Conservation (phyloP, 2,113 vertebrate species). For the Tragelaphus buxtoni region DNA sequence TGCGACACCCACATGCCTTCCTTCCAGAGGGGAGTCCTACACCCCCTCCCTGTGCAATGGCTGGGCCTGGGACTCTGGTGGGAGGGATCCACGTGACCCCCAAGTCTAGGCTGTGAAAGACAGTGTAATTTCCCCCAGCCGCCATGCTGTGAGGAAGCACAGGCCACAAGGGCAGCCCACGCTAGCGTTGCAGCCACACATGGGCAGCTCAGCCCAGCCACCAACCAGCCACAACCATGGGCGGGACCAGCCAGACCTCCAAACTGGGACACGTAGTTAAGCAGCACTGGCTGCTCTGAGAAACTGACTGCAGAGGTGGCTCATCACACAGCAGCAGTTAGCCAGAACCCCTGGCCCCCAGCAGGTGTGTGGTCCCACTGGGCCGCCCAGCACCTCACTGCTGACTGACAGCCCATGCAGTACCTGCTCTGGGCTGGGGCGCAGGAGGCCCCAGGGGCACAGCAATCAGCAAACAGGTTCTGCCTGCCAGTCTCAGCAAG, state of each 20-base stretch:
- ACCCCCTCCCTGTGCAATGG: neutral
- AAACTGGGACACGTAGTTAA: neutral
- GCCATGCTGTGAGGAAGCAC: neutral
- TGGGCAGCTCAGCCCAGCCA: neutral
- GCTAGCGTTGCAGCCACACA: neutral
- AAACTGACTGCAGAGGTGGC: neutral
- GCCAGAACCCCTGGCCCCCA: neutral
- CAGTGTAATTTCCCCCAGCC: neutral
- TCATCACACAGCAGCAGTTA: neutral
- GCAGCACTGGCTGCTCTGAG: neutral
- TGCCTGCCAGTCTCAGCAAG: neutral
- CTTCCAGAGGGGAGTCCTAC: neutral
- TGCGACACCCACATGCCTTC: neutral
- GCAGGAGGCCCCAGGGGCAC: neutral
- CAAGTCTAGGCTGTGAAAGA: neutral
- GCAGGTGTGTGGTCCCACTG: rapidly evolving
- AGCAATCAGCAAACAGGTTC: neutral
- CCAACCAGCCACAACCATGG: neutral
- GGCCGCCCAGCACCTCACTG: neutral
- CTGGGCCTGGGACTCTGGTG: neutral
- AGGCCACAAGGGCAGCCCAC: neutral
- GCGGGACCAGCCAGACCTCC: neutral
- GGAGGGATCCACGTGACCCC: neutral
- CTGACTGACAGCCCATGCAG: rapidly evolving
- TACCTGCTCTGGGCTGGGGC: neutral